Percentiles rank a stretch among this genome's conserved stretches.
Evolutionary conservation across 2,888 invertebrate genomes (phyloP).

Genomic region (Platycheirus rosarum): DNA sequence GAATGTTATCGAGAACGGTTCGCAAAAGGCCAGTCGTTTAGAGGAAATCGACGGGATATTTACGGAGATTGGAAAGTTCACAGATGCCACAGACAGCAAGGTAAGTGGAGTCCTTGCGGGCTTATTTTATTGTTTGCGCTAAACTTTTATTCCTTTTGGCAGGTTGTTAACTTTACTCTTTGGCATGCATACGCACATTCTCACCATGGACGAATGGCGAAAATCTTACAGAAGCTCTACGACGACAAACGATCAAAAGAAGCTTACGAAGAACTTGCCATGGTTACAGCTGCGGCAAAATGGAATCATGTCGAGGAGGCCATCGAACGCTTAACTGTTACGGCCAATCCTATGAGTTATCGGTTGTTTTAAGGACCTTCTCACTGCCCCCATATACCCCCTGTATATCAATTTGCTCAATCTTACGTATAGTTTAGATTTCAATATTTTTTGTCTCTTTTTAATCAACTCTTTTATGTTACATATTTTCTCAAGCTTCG

Average conservation of each 20-base stretch:
- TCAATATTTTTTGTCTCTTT: neutral
- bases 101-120: no score
- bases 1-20: slow-evolving; percentile 79
- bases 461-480: neutral
- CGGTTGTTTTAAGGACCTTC: slow-evolving; percentile 79
- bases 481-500: slow-evolving; percentile 2
- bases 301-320: slow-evolving; percentile 79
- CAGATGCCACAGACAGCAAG: slow-evolving; percentile 90
- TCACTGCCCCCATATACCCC: neutral
- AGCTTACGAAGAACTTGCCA: slow-evolving; percentile 81
- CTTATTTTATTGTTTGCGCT: slow-evolving; percentile 24
- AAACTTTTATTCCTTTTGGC: slow-evolving; percentile 49
- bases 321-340: slow-evolving; percentile 79
- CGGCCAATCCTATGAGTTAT: slow-evolving; percentile 80
- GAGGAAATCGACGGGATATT: slow-evolving; percentile 86
- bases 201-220: slow-evolving; percentile 92
- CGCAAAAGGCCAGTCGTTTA: slow-evolving; percentile 80
- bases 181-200: slow-evolving; percentile 91
- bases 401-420: slow-evolving; percentile 24
- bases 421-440: slow-evolving; percentile 12
- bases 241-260: slow-evolving; percentile 92
- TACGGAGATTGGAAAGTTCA: slow-evolving; percentile 90
- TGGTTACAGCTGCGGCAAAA: slow-evolving; percentile 78
- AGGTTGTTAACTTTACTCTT: slow-evolving; percentile 90
- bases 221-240: slow-evolving; percentile 88